These are phyloP conservation scores for Agonopterix subpropinquella DNA, from an alignment of 2,888 invertebrate species.

Conservation along the genomic window DNA sequence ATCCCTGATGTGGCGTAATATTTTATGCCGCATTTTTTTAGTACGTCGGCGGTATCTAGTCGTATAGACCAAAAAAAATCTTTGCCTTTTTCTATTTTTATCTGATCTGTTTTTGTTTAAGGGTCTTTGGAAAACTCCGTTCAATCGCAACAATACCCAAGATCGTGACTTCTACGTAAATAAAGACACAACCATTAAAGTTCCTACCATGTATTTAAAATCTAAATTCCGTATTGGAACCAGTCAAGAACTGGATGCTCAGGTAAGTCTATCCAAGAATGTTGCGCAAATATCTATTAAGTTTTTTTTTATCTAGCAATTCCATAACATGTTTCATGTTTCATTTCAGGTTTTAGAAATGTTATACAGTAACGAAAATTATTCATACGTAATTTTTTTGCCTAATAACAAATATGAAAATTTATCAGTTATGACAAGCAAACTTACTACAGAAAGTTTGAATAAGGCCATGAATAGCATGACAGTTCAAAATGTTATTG, in stretches of 20 bases:
- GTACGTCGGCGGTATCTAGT: no score
- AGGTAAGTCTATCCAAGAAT: constrained; percentile 26
- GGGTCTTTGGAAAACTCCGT: constrained; percentile 81
- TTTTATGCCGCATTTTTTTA: no score
- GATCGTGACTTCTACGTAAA: constrained; percentile 79
- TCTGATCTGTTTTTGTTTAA: constrained; percentile 14
- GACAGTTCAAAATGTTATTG: background rate
- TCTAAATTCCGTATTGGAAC: constrained; percentile 53
- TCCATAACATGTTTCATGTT: constrained; percentile 3
- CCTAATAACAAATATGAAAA: constrained; percentile 76
- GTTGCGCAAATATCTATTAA: no score
- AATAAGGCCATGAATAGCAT: background rate
- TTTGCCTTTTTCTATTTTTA: background rate
- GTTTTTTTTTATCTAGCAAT: background rate
- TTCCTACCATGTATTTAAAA: constrained; percentile 80
- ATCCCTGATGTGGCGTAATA: no score
- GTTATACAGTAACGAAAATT: constrained; percentile 79
- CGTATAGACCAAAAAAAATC: no score
- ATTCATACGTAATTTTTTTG: constrained; percentile 78
- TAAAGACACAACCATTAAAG: constrained; percentile 67
- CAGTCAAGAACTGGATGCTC: constrained; percentile 41
- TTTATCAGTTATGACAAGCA: constrained; percentile 32
- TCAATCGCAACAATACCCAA: constrained; percentile 70
- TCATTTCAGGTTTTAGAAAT: constrained; percentile 78
- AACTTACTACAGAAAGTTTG: background rate